Conservation (phyloP, 2,888 invertebrate genomes). For the Lissonota sp. region DNA sequence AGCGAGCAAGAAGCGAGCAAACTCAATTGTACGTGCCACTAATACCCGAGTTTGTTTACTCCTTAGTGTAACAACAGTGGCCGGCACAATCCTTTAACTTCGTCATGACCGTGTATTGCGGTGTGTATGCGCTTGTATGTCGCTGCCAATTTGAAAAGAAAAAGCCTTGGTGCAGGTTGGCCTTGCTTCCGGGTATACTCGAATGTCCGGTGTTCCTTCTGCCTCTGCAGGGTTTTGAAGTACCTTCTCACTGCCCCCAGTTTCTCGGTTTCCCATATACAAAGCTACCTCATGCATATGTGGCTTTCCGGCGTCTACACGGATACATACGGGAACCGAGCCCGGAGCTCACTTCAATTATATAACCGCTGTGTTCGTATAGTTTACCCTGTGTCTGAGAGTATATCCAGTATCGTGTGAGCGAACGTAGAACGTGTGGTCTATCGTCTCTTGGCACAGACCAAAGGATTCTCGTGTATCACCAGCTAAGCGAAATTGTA, state of each 20-base stretch:
- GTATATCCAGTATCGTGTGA: constrained; percentile 6
- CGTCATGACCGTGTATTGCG: background rate
- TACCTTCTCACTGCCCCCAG: constrained; percentile 33
- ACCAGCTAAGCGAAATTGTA: background rate
- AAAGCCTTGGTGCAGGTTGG: constrained; percentile 12
- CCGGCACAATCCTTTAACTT: constrained; percentile 11
- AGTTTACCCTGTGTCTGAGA: constrained; percentile 13
- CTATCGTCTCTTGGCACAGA: constrained; percentile 14
- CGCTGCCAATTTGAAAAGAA: constrained; percentile 5
- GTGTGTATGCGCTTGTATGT: constrained; percentile 3
- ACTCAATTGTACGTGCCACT: constrained; percentile 42
- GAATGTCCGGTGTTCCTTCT: background rate
- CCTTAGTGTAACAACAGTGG: constrained; percentile 3
- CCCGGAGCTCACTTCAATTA: constrained; percentile 31
- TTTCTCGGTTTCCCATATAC: constrained; percentile 16
- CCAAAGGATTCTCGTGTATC: constrained; percentile 43
- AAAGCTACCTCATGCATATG: constrained; percentile 14
- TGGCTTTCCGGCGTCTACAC: background rate
- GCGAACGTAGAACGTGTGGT: constrained; percentile 9
- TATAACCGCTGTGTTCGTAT: constrained; percentile 22
- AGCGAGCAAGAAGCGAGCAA: constrained; percentile 30
- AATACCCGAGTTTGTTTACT: constrained; percentile 29
- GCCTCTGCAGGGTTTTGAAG: constrained; percentile 17
- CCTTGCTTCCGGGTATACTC: constrained; percentile 22
- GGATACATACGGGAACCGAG: constrained; percentile 7